Conservation (phyloP, 2,113 vertebrate genomes). For the Scalopus aquaticus region DNA sequence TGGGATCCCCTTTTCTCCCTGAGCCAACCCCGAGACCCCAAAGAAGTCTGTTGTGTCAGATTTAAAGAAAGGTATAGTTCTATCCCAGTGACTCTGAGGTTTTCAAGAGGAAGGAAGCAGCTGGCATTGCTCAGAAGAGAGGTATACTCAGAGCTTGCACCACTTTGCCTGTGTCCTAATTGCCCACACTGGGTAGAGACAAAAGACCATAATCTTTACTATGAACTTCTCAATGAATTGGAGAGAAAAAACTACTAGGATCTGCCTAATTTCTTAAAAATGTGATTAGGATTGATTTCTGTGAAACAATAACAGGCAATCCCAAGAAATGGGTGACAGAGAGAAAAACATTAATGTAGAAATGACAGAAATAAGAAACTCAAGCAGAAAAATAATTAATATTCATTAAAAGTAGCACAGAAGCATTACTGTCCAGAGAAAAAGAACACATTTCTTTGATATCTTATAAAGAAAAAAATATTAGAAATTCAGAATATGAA, state of each 20-base stretch:
- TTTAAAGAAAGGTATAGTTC: not conserved
- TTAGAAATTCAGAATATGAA: not conserved
- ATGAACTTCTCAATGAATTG: not conserved
- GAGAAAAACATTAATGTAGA: not conserved
- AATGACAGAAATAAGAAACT: too few species aligned
- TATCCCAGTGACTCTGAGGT: not conserved
- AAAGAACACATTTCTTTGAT: not conserved
- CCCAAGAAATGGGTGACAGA: not conserved
- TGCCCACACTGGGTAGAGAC: accelerated
- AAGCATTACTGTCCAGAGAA: not conserved
- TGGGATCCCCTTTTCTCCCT: too few species aligned
- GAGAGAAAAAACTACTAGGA: too few species aligned
- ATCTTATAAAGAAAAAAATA: not conserved
- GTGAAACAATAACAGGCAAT: not conserved
- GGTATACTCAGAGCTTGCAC: not conserved
- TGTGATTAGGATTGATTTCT: not conserved
- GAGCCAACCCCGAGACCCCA: too few species aligned
- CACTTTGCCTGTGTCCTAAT: not conserved
- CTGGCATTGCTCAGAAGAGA: not conserved
- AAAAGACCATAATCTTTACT: not conserved
- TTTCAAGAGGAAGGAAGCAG: not conserved
- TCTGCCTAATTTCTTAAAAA: not conserved
- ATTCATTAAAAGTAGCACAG: not conserved
- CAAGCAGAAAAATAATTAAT: not conserved
- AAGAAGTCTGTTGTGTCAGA: not conserved